phyloP scores from a whole-genome alignment of 2,888 invertebrate genomes.

The Marasmarcha lunaedactyla region DNA sequence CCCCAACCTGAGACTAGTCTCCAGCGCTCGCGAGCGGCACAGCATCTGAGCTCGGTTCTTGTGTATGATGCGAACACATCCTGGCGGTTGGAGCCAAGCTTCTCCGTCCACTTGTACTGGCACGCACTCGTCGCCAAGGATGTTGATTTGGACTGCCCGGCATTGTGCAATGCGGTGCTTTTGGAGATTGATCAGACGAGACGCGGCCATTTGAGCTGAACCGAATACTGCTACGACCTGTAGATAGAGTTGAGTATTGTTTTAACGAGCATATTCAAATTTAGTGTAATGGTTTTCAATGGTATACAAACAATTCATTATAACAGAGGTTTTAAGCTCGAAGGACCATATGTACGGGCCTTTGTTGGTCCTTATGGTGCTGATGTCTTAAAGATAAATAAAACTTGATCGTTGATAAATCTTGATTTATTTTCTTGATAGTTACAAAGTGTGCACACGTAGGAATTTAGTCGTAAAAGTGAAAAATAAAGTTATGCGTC shows the following conservation, averaged over 20 bases:
- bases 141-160: slow-evolving; percentile 95
- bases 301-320: too few species aligned
- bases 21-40: slow-evolving; percentile 89
- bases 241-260: too few species aligned
- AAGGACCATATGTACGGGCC: too few species aligned
- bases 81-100: slow-evolving; percentile 97
- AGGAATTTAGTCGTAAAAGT: too few species aligned
- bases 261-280: background rate
- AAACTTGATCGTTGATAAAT: too few species aligned
- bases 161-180: slow-evolving; percentile 98
- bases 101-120: slow-evolving; percentile 95
- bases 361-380: too few species aligned
- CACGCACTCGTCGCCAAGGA: slow-evolving; percentile 91
- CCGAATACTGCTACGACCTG: slow-evolving; percentile 93
- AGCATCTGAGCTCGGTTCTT: slow-evolving; percentile 98
- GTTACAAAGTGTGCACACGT: too few species aligned
- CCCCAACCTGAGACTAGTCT: slow-evolving; percentile 82
- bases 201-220: slow-evolving; percentile 97
- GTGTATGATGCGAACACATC: slow-evolving; percentile 94
- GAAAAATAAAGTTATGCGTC: too few species aligned
- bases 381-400: too few species aligned
- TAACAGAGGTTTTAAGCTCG: too few species aligned
- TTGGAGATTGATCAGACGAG: slow-evolving; percentile 92
- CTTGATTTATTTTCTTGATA: too few species aligned
- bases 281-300: background rate